Conservation (phyloP, 1,140 invertebrate genomes). For the Alviniconcha marisindica region DNA sequence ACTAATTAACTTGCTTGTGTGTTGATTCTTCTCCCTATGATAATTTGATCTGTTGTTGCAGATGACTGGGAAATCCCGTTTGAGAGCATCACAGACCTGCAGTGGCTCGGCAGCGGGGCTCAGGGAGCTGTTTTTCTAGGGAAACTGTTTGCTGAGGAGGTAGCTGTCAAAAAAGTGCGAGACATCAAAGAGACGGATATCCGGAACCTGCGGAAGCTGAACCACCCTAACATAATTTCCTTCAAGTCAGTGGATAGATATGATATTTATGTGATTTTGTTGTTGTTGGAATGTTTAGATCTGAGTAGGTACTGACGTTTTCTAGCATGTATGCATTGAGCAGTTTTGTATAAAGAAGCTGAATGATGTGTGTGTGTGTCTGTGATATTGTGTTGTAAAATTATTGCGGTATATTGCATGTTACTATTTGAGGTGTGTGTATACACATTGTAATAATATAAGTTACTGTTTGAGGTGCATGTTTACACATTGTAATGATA, state of each 20-base stretch:
- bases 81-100: slow-evolving; percentile 92
- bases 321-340: no score
- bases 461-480: no score
- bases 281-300: not conserved
- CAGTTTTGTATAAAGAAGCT: no score
- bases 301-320: not conserved
- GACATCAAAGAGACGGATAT: slow-evolving; percentile 97
- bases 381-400: no score
- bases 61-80: slow-evolving; percentile 94
- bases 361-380: no score
- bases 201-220: slow-evolving; percentile 93
- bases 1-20: no score
- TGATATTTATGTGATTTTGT: not conserved
- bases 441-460: no score
- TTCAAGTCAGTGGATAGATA: slow-evolving; percentile 83
- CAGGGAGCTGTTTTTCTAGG: slow-evolving; percentile 98
- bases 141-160: slow-evolving; percentile 81
- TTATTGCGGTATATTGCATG: no score
- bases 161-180: slow-evolving; percentile 98
- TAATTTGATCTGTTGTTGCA: no score
- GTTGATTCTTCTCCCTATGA: no score
- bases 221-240: slow-evolving; percentile 97
- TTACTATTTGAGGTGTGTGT: no score
- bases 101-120: slow-evolving; percentile 96
- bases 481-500: no score